Conservation (phyloP, 30 jellyfish, hydroid and myxozoan genomes). For the Phacellophora camtschatica region DNA sequence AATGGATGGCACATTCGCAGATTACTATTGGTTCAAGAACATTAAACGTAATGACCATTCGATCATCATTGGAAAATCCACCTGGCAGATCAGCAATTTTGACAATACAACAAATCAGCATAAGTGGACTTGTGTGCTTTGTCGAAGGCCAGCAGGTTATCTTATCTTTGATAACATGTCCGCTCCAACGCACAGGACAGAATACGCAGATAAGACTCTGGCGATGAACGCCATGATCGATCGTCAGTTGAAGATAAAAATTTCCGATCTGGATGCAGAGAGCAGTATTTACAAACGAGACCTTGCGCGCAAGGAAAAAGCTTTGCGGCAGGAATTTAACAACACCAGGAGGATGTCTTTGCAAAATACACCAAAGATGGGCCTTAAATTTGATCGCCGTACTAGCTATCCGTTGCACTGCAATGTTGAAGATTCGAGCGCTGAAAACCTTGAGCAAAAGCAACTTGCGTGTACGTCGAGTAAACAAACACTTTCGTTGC, state of each 20-base stretch:
- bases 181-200: constrained; percentile 44
- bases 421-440: constrained; percentile 16
- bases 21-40: too few relatives aligned
- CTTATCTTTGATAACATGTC: too few relatives aligned
- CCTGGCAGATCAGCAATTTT: too few relatives aligned
- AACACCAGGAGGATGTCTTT: constrained; percentile 48
- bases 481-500: constrained; percentile 24
- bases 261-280: constrained; percentile 55
- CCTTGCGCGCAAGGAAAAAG: constrained; percentile 45
- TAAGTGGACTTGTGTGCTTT: too few relatives aligned
- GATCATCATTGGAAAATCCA: too few relatives aligned
- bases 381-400: constrained; percentile 5
- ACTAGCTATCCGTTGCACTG: constrained; percentile 55
- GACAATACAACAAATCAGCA: too few relatives aligned
- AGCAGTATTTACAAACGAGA: constrained; percentile 39
- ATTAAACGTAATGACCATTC: too few relatives aligned
- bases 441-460: not conserved
- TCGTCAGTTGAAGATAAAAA: constrained; percentile 65
- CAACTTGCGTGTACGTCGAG: not conserved
- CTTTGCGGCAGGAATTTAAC: constrained; percentile 30
- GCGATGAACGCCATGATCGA: constrained; percentile 66
- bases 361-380: not conserved
- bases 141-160: too few relatives aligned
- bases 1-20: too few relatives aligned
- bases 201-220: constrained; percentile 60